A percentile compares a stretch with the other conserved stretches of the same genome.
These are phyloP conservation scores for Catagonus wagneri DNA, from an alignment of 2,113 vertebrate genomes.

Conservation along the genomic window DNA sequence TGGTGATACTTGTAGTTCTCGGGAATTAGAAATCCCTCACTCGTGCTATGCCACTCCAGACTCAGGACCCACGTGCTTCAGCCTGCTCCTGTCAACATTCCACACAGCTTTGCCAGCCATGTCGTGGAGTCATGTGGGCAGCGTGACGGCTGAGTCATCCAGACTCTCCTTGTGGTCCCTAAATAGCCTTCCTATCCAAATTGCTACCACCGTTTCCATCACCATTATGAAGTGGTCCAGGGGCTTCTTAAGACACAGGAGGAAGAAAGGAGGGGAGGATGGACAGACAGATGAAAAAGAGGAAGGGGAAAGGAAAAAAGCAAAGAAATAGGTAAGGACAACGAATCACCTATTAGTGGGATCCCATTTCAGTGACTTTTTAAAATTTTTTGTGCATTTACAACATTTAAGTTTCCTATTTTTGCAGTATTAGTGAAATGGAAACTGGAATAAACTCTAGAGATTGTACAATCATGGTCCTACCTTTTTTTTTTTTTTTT, in stretches of 20 bases:
- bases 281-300: background rate
- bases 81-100: conserved; percentile 59
- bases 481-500: too few relatives aligned
- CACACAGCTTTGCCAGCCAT: background rate
- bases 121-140: conserved; percentile 7
- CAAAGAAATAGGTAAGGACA: conserved; percentile 1
- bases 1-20: background rate
- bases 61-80: background rate
- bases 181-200: background rate
- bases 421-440: background rate
- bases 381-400: background rate
- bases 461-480: background rate
- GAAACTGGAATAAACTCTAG: background rate
- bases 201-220: background rate
- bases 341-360: background rate
- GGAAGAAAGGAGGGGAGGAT: background rate
- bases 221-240: background rate
- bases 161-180: conserved; percentile 29
- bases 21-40: conserved; percentile 4
- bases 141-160: conserved; percentile 65
- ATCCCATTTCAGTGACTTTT: background rate
- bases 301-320: background rate
- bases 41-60: background rate
- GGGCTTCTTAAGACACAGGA: background rate
- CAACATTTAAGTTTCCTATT: background rate